Evolutionary conservation across 2,888 invertebrate species (phyloP).

Genomic region (Alentia gelatinosa): DNA sequence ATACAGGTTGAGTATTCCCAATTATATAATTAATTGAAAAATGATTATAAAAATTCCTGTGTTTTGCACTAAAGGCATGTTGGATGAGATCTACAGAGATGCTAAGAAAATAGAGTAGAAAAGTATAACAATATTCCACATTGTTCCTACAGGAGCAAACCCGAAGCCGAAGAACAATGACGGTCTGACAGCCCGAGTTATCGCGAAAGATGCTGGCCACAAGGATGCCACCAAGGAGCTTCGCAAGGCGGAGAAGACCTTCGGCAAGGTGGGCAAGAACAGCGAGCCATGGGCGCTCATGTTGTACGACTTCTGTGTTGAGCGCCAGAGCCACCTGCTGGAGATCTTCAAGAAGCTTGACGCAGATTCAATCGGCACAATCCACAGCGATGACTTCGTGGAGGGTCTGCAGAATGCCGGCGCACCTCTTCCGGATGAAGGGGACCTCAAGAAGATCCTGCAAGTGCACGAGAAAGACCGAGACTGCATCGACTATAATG

Average conservation of each 20-base stretch:
- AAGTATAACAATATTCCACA: too few species aligned
- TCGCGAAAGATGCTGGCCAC: slow-evolving; percentile 79
- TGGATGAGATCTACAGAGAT: too few species aligned
- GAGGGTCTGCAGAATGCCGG: slow-evolving; percentile 73
- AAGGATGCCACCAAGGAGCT: slow-evolving; percentile 80
- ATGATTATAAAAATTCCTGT: too few species aligned
- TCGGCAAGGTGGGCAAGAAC: slow-evolving; percentile 76
- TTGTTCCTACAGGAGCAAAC: slow-evolving; percentile 79
- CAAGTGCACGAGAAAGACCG: slow-evolving; percentile 71
- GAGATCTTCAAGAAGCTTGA: slow-evolving; percentile 76
- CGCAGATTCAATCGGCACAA: slow-evolving; percentile 73
- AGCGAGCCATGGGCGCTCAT: slow-evolving; percentile 78
- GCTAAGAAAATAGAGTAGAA: too few species aligned
- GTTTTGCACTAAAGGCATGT: too few species aligned
- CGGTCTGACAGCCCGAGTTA: slow-evolving; percentile 74
- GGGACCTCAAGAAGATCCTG: slow-evolving; percentile 73
- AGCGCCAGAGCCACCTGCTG: slow-evolving; percentile 70
- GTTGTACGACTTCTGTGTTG: slow-evolving; percentile 78
- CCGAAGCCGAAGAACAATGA: slow-evolving; percentile 80
- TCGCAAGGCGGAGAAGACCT: slow-evolving; percentile 79
- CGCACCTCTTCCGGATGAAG: slow-evolving; percentile 75
- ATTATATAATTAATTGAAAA: too few species aligned
- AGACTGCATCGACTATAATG: slow-evolving; percentile 78
- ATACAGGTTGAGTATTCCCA: too few species aligned
- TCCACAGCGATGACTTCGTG: slow-evolving; percentile 74